phyloP scores from a whole-genome alignment of 2,113 vertebrate species.

The Thalassarche chlororhynchos region DNA sequence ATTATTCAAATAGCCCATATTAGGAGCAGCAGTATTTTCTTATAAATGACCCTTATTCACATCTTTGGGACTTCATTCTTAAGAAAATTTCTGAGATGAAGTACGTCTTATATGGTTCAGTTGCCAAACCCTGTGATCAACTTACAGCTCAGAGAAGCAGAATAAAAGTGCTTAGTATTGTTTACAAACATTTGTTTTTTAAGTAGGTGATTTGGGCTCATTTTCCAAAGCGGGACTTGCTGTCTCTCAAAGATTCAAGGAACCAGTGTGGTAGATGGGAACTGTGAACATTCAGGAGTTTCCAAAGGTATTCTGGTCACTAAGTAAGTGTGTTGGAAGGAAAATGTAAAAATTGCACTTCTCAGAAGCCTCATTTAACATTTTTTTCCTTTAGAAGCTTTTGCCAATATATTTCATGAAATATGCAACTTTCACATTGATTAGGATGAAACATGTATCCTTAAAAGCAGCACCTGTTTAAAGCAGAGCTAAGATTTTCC shows the following conservation, averaged over 20 bases:
- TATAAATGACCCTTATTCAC: background rate
- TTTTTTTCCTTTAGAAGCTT: background rate
- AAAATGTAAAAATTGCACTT: background rate
- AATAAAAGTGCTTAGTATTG: background rate
- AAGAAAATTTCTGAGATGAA: background rate
- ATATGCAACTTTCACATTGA: background rate
- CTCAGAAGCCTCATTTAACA: background rate
- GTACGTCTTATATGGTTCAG: background rate
- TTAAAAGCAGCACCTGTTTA: background rate
- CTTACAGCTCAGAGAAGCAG: background rate
- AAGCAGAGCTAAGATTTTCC: background rate
- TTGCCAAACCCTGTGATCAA: background rate
- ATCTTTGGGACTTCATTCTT: background rate
- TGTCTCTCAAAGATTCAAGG: background rate
- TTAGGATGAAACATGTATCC: background rate
- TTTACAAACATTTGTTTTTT: background rate
- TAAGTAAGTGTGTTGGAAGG: background rate
- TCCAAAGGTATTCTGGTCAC: background rate
- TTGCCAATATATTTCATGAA: background rate
- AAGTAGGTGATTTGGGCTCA: background rate
- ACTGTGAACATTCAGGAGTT: background rate
- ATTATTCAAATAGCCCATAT: background rate
- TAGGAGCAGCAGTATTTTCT: background rate
- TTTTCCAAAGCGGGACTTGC: background rate
- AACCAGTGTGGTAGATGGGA: background rate